Conservation (phyloP, 2,113 vertebrate genomes). For the Oxygymnocypris stewartii region DNA sequence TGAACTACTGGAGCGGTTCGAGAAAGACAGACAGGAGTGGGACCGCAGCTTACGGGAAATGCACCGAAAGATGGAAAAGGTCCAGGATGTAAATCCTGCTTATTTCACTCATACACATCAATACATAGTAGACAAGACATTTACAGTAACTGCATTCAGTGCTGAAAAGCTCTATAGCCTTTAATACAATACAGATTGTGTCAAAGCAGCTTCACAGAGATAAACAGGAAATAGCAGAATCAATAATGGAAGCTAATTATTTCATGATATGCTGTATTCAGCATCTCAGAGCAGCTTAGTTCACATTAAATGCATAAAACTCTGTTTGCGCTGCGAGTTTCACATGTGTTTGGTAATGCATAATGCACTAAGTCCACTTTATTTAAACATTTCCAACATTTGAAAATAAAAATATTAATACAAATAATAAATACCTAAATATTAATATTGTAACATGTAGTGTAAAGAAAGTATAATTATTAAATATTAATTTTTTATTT, state of each 20-base stretch:
- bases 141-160: not conserved
- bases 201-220: not conserved
- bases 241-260: not conserved
- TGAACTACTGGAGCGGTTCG: slow-evolving; percentile 84
- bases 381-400: not conserved
- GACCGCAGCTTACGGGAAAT: slow-evolving; percentile 84
- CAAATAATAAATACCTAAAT: too few species aligned
- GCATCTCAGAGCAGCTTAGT: not conserved
- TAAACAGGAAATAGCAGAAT: not conserved
- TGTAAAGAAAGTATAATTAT: not conserved
- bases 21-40: slow-evolving; percentile 86
- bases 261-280: not conserved
- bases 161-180: not conserved
- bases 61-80: slow-evolving; percentile 84
- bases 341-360: not conserved
- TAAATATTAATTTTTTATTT: too few species aligned
- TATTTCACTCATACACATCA: not conserved
- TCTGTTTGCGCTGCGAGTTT: not conserved
- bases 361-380: not conserved
- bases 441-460: not conserved
- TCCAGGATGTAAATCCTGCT: slow-evolving; percentile 52
- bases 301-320: not conserved
- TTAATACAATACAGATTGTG: not conserved
- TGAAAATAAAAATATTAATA: not conserved
- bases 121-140: not conserved